These are phyloP conservation scores for Trachelus troglodyta DNA, from an alignment of 2,888 invertebrate genomes.

Conservation along the genomic window DNA sequence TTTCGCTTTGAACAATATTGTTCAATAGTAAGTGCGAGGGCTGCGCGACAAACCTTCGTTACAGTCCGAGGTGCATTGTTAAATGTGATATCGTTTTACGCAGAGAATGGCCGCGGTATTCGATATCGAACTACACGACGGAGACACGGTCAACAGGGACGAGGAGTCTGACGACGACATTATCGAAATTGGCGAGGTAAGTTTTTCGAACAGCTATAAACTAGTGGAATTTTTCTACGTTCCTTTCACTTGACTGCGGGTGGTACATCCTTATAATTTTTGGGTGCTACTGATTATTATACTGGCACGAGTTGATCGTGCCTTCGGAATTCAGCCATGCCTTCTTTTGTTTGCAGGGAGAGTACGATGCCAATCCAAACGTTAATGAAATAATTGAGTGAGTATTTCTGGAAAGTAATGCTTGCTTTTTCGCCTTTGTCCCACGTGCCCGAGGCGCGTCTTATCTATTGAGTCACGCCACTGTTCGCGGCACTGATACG, in stretches of 20 bases:
- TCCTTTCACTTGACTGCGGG: constrained; percentile 2
- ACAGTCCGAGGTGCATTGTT: not conserved
- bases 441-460: not conserved
- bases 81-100: constrained; percentile 18
- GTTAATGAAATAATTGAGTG: constrained; percentile 83
- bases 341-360: constrained; percentile 71
- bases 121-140: constrained; percentile 88
- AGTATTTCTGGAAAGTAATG: constrained; percentile 65
- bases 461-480: not conserved
- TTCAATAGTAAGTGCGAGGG: not conserved
- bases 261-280: not conserved
- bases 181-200: constrained; percentile 90
- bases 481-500: not conserved
- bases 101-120: constrained; percentile 85
- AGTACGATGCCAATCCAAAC: constrained; percentile 83
- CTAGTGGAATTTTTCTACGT: constrained; percentile 15
- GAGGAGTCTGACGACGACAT: constrained; percentile 91
- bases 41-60: not conserved
- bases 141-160: constrained; percentile 75
- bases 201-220: constrained; percentile 27
- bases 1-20: not conserved
- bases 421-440: not conserved
- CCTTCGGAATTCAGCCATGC: not conserved
- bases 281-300: not conserved
- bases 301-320: not conserved